phyloP scores from a whole-genome alignment of 92 coral and sea anemone genomes.

The Epizoanthus stellaris region DNA sequence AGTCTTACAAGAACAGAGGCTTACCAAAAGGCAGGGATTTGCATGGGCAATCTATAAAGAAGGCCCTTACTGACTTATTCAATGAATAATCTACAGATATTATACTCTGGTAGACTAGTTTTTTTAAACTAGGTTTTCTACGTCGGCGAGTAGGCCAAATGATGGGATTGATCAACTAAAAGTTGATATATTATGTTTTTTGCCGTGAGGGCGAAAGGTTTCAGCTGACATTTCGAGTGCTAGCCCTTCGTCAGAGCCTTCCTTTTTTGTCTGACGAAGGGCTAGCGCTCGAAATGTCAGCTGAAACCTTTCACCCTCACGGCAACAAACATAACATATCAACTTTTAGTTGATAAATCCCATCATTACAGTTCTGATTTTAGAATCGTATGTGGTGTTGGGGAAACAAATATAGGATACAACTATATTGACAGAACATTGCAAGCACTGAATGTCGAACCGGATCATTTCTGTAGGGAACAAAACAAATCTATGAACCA shows the following conservation, averaged over 20 bases:
- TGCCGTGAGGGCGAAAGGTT: too few species aligned
- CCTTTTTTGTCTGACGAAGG: too few species aligned
- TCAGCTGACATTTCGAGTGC: too few species aligned
- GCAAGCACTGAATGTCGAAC: slow-evolving; percentile 35
- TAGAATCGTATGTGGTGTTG: slow-evolving; percentile 56
- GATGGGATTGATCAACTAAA: too few species aligned
- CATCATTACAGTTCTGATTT: slow-evolving; percentile 38
- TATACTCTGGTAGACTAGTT: background rate
- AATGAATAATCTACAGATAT: slow-evolving; percentile 48
- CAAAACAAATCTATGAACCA: background rate
- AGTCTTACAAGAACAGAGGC: slow-evolving; percentile 16
- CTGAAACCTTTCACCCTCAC: too few species aligned
- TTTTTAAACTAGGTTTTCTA: too few species aligned
- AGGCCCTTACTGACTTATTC: slow-evolving; percentile 23
- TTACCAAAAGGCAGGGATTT: slow-evolving; percentile 28
- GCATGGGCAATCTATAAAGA: slow-evolving; percentile 24
- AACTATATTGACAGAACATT: slow-evolving; percentile 22
- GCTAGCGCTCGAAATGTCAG: too few species aligned
- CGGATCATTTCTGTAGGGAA: slow-evolving; percentile 16
- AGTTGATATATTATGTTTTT: too few species aligned
- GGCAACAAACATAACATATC: too few species aligned
- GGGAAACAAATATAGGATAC: slow-evolving; percentile 55
- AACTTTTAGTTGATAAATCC: too few species aligned
- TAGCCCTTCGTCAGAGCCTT: too few species aligned
- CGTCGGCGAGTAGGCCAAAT: too few species aligned